A percentile compares a stretch with the other conserved stretches of the same genome.
These are phyloP conservation scores for Aleadryas rufinucha DNA, from an alignment of 2,113 vertebrate species.

Conservation along the genomic window DNA sequence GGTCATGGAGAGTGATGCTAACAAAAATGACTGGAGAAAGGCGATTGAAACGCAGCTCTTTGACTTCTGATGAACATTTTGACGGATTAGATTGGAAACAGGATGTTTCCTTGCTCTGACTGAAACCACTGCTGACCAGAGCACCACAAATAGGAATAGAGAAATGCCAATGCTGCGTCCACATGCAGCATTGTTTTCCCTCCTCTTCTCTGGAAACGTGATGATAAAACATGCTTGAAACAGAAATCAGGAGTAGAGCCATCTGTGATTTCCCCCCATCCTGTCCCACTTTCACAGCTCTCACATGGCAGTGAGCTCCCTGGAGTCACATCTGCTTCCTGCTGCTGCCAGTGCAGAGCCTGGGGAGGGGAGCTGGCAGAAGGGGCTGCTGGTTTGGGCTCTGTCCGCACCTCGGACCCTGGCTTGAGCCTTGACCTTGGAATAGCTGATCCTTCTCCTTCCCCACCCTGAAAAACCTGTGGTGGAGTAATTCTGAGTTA, in stretches of 20 bases:
- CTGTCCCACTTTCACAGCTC: not conserved
- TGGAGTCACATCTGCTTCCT: not conserved
- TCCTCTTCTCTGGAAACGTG: rapidly evolving
- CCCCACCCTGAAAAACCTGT: not conserved
- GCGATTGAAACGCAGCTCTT: not conserved
- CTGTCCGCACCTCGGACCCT: rapidly evolving
- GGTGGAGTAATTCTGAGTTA: not conserved
- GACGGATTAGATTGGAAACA: not conserved
- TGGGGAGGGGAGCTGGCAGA: not conserved
- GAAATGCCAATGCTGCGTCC: not conserved
- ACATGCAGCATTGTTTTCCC: not conserved
- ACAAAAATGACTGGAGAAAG: constrained; percentile 1
- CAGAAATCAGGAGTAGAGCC: not conserved
- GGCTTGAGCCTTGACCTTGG: not conserved
- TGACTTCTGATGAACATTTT: not conserved
- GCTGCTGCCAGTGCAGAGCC: not conserved
- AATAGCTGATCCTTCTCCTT: not conserved
- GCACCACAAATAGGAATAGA: not conserved
- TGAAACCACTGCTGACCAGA: not conserved
- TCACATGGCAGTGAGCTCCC: not conserved
- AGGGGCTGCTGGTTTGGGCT: rapidly evolving
- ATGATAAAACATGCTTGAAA: not conserved
- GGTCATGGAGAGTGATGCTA: not conserved
- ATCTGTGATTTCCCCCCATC: not conserved
- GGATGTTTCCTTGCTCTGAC: not conserved